These are phyloP conservation scores for Ptychobarbus kaznakovi DNA, from an alignment of 2,797 vertebrate genomes.

Conservation along the genomic window DNA sequence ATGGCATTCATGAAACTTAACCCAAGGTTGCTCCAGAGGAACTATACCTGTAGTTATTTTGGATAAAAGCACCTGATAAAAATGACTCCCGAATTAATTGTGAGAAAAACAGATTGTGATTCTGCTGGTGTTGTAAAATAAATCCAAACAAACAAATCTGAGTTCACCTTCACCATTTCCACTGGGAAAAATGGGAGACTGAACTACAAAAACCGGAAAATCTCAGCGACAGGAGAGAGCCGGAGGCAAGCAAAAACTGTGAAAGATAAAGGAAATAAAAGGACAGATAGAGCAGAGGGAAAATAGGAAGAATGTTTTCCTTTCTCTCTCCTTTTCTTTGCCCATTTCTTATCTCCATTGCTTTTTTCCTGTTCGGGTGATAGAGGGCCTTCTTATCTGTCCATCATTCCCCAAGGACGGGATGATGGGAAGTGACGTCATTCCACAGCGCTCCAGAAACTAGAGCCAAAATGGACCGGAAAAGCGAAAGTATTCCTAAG, in stretches of 20 bases:
- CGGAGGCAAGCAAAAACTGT: background rate
- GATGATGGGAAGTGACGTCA: slow-evolving; percentile 59
- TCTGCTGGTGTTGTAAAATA: background rate
- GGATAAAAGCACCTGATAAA: background rate
- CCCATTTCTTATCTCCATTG: slow-evolving; percentile 56
- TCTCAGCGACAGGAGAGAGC: slow-evolving; percentile 29
- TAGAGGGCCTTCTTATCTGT: slow-evolving; percentile 62
- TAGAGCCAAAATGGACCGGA: background rate
- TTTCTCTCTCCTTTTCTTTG: slow-evolving; percentile 54
- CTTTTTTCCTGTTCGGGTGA: slow-evolving; percentile 60
- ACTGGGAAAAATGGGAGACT: slow-evolving; percentile 46
- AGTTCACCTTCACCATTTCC: slow-evolving; percentile 18
- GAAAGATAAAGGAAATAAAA: slow-evolving; percentile 50
- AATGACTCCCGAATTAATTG: background rate
- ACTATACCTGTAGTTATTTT: background rate
- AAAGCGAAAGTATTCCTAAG: slow-evolving; percentile 25
- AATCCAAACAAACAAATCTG: background rate
- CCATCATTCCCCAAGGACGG: slow-evolving; percentile 62
- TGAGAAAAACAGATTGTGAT: background rate
- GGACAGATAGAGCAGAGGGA: slow-evolving; percentile 19
- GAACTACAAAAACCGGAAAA: slow-evolving; percentile 43
- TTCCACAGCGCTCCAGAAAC: slow-evolving; percentile 47
- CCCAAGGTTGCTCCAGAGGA: background rate
- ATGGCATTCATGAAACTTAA: background rate
- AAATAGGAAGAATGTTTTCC: slow-evolving; percentile 53